These are phyloP conservation scores for Heteromormyrus szaboi DNA, from an alignment of 2,797 vertebrate genomes.

Conservation along the genomic window DNA sequence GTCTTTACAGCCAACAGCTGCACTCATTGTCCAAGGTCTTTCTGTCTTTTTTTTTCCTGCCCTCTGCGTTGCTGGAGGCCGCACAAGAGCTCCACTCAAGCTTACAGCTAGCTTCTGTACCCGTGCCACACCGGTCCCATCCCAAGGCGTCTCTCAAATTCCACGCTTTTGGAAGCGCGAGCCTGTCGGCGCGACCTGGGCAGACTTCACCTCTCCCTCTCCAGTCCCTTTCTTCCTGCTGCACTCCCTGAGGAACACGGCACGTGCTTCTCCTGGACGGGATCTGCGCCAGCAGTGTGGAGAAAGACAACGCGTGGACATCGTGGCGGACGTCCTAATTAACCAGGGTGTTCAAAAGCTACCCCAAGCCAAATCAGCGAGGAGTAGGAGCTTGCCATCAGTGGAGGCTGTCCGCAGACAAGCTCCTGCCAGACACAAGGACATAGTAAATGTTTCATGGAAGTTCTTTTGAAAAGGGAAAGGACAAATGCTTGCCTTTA, in stretches of 20 bases:
- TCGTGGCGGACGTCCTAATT: neutral
- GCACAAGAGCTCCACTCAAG: neutral
- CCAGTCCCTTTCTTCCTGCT: slow-evolving; percentile 24
- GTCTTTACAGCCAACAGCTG: slow-evolving; percentile 15
- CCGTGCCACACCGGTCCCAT: neutral
- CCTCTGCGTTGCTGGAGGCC: neutral
- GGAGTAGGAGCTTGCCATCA: neutral
- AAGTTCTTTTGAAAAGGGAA: neutral
- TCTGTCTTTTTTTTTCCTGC: neutral
- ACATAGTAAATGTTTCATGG: neutral
- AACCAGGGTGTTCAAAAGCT: neutral
- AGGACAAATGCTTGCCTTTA: neutral
- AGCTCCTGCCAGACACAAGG: slow-evolving; percentile 1
- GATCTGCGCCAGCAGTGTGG: neutral
- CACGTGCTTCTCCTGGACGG: neutral
- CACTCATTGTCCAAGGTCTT: neutral
- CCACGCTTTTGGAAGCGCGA: neutral
- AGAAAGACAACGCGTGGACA: neutral
- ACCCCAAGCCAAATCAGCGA: neutral
- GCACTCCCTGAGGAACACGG: neutral
- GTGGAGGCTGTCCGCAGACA: neutral
- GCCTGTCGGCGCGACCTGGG: neutral
- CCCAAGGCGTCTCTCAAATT: slow-evolving; percentile 15
- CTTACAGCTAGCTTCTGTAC: neutral
- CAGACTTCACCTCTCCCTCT: slow-evolving; percentile 25